phyloP scores from a whole-genome alignment of 2,888 invertebrate genomes.

The Tholera decimalis region DNA sequence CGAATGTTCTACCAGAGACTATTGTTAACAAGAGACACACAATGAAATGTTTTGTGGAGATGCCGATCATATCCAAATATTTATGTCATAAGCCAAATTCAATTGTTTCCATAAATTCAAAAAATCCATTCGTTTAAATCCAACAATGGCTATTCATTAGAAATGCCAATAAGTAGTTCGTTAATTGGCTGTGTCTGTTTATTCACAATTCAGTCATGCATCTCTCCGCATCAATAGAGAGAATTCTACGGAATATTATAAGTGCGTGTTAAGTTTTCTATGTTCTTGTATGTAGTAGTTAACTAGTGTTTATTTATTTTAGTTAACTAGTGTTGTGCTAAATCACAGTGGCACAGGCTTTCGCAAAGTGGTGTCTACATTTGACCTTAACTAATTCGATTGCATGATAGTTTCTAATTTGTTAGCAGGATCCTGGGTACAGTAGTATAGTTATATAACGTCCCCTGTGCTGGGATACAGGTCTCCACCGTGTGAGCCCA shows the following conservation, averaged over 20 bases:
- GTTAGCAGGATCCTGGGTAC: neutral
- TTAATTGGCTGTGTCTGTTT: neutral
- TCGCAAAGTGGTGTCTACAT: slow-evolving; percentile 6
- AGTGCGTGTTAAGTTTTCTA: slow-evolving; percentile 35
- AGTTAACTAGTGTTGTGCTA: slow-evolving; percentile 26
- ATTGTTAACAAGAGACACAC: slow-evolving; percentile 20
- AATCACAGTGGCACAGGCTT: slow-evolving; percentile 18
- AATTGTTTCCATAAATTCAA: slow-evolving; percentile 14
- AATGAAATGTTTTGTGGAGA: slow-evolving; percentile 12
- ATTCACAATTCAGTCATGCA: slow-evolving; percentile 49
- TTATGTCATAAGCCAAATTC: slow-evolving; percentile 42
- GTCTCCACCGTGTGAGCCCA: too few species aligned
- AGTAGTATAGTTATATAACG: too few species aligned
- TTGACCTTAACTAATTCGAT: slow-evolving; percentile 20
- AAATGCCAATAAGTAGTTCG: slow-evolving; percentile 35
- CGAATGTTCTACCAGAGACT: neutral
- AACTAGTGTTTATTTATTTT: slow-evolving; percentile 25
- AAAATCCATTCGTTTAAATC: slow-evolving; percentile 36
- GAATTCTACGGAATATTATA: slow-evolving; percentile 10
- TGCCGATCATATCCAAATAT: slow-evolving; percentile 10
- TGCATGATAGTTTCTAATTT: slow-evolving; percentile 2
- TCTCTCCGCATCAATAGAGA: slow-evolving; percentile 9
- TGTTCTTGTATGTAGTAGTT: neutral
- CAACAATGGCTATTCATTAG: slow-evolving; percentile 51
- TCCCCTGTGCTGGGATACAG: too few species aligned